A percentile compares a stretch with the other conserved stretches of the same genome.
phyloP scores from a whole-genome alignment of 2,797 vertebrate species.

The Melanitta fusca region DNA sequence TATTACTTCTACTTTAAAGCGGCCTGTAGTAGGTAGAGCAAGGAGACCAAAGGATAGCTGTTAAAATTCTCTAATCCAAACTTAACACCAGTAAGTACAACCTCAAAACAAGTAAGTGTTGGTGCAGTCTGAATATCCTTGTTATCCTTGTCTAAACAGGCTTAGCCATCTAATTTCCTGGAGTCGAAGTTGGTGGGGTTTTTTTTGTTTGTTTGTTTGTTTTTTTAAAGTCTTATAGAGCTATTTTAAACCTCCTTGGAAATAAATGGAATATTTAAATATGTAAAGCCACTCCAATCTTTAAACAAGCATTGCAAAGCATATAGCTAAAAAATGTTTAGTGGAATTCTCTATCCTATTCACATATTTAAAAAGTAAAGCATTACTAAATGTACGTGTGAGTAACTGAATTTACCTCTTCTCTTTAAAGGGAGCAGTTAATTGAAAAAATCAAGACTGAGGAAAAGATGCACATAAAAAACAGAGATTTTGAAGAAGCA shows the following conservation, averaged over 20 bases:
- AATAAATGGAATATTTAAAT: background rate
- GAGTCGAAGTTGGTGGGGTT: background rate
- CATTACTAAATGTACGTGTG: background rate
- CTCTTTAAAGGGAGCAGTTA: slow-evolving; percentile 73
- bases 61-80: background rate
- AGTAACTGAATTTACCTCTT: background rate
- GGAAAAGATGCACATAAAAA: slow-evolving; percentile 60
- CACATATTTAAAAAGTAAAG: background rate
- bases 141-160: background rate
- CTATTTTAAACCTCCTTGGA: background rate
- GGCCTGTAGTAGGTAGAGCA: background rate
- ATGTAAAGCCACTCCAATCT: background rate
- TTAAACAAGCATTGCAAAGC: background rate
- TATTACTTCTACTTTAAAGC: background rate
- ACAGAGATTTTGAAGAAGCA: slow-evolving; percentile 70
- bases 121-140: background rate
- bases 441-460: slow-evolving; percentile 70
- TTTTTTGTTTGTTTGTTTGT: too few species aligned
- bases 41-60: background rate
- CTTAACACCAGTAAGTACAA: background rate
- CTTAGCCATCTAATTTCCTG: background rate
- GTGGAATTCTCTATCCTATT: background rate
- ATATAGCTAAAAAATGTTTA: background rate
- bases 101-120: background rate
- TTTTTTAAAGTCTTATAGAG: background rate